A percentile compares a stretch with the other conserved stretches of the same genome.
Conservation (phyloP, 2,888 invertebrate genomes). For the Polia nebulosa region DNA sequence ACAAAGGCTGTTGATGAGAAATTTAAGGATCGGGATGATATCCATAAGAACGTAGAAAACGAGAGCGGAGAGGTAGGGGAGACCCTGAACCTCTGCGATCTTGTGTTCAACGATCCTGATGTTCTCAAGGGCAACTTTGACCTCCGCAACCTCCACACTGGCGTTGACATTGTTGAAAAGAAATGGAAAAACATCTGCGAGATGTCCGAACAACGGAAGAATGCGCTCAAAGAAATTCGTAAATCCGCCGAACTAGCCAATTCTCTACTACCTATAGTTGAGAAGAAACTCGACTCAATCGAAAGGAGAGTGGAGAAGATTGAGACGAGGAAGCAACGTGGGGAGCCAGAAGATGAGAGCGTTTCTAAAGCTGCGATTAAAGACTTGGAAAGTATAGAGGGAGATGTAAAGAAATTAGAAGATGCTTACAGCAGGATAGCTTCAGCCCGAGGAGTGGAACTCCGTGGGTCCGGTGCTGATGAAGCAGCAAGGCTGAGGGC, state of each 20-base stretch:
- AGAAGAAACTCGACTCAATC: conserved; percentile 91
- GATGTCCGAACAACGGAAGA: conserved; percentile 92
- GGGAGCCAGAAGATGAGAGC: conserved; percentile 88
- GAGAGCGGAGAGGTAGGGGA: conserved; percentile 95
- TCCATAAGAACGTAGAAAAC: conserved; percentile 94
- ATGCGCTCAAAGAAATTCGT: conserved; percentile 82
- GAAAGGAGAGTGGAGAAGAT: conserved; percentile 91
- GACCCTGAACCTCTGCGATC: conserved; percentile 95
- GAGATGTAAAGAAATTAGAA: conserved; percentile 92
- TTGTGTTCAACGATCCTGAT: conserved; percentile 94
- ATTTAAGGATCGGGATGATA: conserved; percentile 93
- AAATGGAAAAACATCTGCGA: conserved; percentile 95
- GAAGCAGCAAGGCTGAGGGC: conserved; percentile 92
- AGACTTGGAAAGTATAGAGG: conserved; percentile 91
- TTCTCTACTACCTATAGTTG: conserved; percentile 92
- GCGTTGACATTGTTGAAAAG: conserved; percentile 94
- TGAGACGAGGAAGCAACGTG: conserved; percentile 84
- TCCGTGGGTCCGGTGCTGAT: conserved; percentile 92
- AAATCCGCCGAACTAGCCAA: conserved; percentile 93
- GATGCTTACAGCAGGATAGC: conserved; percentile 93
- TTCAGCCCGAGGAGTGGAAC: conserved; percentile 92
- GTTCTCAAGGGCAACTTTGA: conserved; percentile 94
- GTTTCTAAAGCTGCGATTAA: conserved; percentile 91
- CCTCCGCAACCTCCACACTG: conserved; percentile 92
- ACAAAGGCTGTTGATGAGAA: conserved; percentile 93